A percentile compares a stretch with the other conserved stretches of the same genome.
Conservation (phyloP, 2,888 invertebrate genomes). For the Anarsia innoxiella region DNA sequence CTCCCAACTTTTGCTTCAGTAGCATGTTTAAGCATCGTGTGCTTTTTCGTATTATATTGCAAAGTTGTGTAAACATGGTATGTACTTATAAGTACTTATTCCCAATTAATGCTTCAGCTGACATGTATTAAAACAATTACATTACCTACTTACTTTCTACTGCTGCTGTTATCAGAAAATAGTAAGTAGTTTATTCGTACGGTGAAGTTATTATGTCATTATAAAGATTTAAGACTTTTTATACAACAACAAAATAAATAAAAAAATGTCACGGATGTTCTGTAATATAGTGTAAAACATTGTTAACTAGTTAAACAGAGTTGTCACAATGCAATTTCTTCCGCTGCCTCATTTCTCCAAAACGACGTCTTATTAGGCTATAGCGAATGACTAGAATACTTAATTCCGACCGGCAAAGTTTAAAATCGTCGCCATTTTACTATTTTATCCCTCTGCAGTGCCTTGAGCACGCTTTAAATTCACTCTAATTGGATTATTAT, state of each 20-base stretch:
- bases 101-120: no score
- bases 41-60: no score
- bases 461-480: conserved; percentile 41
- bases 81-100: no score
- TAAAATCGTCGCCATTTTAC: conserved; percentile 24
- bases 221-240: no score
- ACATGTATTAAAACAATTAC: no score
- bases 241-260: no score
- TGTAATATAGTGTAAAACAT: no score
- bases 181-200: conserved; percentile 5
- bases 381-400: conserved; percentile 10
- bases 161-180: no score
- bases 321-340: conserved; percentile 9
- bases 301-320: conserved; percentile 2
- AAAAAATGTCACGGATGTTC: no score
- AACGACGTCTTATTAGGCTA: conserved; percentile 8
- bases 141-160: no score
- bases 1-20: conserved; percentile 7
- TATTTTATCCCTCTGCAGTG: conserved; percentile 31
- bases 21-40: neutral
- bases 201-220: no score
- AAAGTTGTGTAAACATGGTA: no score
- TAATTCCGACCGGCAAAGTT: conserved; percentile 21
- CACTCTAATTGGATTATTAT: conserved; percentile 54
- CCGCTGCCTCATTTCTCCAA: conserved; percentile 1